Evolutionary conservation across 2,113 vertebrate species (phyloP).

Genomic region (Motacilla tschutschensis): DNA sequence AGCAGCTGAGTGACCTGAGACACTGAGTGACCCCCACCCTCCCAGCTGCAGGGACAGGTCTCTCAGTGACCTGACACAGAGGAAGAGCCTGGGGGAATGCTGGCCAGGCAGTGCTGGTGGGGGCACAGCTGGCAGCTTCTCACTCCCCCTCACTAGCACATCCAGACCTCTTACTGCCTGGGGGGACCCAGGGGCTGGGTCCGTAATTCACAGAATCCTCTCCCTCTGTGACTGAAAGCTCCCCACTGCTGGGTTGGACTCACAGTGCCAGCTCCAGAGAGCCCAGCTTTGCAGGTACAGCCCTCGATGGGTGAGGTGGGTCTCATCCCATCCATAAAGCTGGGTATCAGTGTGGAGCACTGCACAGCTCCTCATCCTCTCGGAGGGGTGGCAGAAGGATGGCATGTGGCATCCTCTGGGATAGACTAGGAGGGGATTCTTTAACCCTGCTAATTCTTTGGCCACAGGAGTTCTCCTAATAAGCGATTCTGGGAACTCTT

Average conservation of each 20-base stretch:
- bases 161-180: neutral
- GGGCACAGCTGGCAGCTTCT: neutral
- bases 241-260: neutral
- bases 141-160: accelerated
- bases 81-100: neutral
- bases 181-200: accelerated
- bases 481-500: neutral
- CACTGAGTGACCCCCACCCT: neutral
- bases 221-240: neutral
- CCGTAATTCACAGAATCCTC: neutral
- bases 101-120: neutral
- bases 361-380: neutral
- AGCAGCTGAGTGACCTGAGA: neutral
- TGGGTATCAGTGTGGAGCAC: accelerated
- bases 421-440: neutral
- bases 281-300: neutral
- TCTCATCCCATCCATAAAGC: neutral
- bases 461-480: neutral
- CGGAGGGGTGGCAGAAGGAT: neutral
- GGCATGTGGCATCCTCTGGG: accelerated
- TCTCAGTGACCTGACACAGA: neutral
- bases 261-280: neutral
- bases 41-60: accelerated
- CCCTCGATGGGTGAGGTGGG: accelerated
- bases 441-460: neutral